Evolutionary conservation across 2,797 vertebrate species (phyloP), one percentile per base, ranked within the genome.

Genomic region (Danio albolineatus): DNA sequence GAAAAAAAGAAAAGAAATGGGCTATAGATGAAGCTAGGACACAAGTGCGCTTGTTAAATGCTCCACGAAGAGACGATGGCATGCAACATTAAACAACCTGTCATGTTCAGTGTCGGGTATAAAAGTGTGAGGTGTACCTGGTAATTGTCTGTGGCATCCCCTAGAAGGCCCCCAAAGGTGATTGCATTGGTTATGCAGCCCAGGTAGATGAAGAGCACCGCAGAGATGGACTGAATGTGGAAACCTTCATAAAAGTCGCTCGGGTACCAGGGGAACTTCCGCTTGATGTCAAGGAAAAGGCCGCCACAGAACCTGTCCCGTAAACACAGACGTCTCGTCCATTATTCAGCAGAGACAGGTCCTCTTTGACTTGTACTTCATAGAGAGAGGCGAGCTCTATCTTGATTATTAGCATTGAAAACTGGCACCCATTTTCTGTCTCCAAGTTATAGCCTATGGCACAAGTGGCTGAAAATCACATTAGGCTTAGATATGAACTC

Each of bases 131-230:
- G 16, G n/a, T 17, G 14, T 6, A 98, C 98, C 96, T 99, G 98
- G 90, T 99, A 98, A 89, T 98, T 99, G 76, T 99, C 98, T 0
- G 98, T 99, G 13, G 98, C 98, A 0, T 99, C 98, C 12, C 98
- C 98, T 73, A 99, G 94, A 80, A 99, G 93, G 28, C 98, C 97
- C 0, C 97, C 97, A 0, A 99, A 99, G 0, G 97, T 99, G 89
- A 99, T 99, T 80, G 98, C 97, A 0, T 99, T 99, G 84, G 98
- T 98, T 90, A 99, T 98, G 92, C 97, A 99, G 87, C 97, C 98
- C 89, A 99, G 88, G 91, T 99, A 99, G 92, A 99, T 99, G 93
- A 99, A 99, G 39, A 99, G 93, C 81, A 99, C 96, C 6, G 98
- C 95, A 0, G 98, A 99, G 89, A 99, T 94, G 73, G 97, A 98